Percentiles rank a stretch among this genome's conserved stretches.
Conservation (phyloP, 2,888 invertebrate genomes). For the Lepidonotus clava region DNA sequence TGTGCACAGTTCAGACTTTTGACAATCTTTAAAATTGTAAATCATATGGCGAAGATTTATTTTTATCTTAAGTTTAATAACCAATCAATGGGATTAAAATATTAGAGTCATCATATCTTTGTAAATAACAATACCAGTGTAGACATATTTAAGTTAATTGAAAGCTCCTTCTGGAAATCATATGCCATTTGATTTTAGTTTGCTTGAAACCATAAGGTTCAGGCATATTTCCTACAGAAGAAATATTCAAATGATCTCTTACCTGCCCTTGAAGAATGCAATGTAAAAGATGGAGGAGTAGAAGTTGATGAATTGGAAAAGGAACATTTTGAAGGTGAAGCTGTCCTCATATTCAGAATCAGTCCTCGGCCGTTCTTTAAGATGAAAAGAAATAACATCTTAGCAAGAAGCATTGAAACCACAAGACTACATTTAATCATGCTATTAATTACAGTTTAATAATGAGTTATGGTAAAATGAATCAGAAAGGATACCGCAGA, state of each 20-base stretch:
- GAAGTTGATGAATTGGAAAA: conserved; percentile 72
- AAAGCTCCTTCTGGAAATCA: too few species aligned
- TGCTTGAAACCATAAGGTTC: too few species aligned
- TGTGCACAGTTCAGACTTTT: too few species aligned
- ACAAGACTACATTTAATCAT: not conserved
- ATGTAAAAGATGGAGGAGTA: conserved; percentile 71
- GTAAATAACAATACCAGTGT: not conserved
- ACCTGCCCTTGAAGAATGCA: conserved; percentile 71
- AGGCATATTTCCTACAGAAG: not conserved
- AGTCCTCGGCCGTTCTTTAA: conserved; percentile 65
- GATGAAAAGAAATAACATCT: not conserved
- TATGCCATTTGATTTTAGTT: too few species aligned
- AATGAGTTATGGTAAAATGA: not conserved
- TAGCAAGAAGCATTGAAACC: not conserved
- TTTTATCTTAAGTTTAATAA: too few species aligned
- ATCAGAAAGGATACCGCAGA: not conserved
- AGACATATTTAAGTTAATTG: too few species aligned
- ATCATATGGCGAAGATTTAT: too few species aligned
- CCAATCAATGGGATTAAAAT: too few species aligned
- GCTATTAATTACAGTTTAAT: not conserved
- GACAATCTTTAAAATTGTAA: too few species aligned
- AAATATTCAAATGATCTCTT: too few species aligned
- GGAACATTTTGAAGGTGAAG: conserved; percentile 71
- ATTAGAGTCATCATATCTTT: too few species aligned
- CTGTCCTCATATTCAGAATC: conserved; percentile 68